Conservation (phyloP, 2,888 invertebrate species). For the Andrena trimmerana region DNA sequence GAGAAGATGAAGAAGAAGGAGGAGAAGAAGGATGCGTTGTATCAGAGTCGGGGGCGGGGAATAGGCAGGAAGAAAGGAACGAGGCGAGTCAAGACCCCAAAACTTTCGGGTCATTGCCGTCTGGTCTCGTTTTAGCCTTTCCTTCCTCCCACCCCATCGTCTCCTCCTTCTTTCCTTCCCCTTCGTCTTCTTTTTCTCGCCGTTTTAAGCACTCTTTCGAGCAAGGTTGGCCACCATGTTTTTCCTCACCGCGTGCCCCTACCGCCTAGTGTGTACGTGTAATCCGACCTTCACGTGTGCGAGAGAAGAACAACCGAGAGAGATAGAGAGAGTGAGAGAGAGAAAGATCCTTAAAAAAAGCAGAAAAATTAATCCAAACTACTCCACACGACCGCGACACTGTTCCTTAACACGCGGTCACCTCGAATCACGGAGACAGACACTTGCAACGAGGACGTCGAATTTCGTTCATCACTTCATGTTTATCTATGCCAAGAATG, state of each 20-base stretch:
- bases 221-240: constrained; percentile 74
- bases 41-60: constrained; percentile 52
- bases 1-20: constrained; percentile 28
- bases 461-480: constrained; percentile 68
- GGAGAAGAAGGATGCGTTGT: constrained; percentile 48
- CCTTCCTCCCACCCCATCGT: constrained; percentile 58
- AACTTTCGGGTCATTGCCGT: constrained; percentile 82
- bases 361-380: constrained; percentile 10
- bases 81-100: constrained; percentile 70
- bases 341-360: constrained; percentile 13
- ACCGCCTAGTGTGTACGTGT: constrained; percentile 69
- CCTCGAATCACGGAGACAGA: constrained; percentile 45
- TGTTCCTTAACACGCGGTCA: constrained; percentile 52
- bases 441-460: constrained; percentile 70
- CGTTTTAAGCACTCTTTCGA: constrained; percentile 69
- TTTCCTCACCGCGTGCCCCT: constrained; percentile 68
- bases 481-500: constrained; percentile 58
- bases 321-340: constrained; percentile 19
- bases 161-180: constrained; percentile 59
- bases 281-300: constrained; percentile 70
- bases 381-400: constrained; percentile 56
- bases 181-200: constrained; percentile 59
- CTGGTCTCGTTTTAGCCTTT: constrained; percentile 76
- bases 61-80: constrained; percentile 64
- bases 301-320: constrained; percentile 50